A percentile compares a stretch with the other conserved stretches of the same genome.
These are phyloP conservation scores for Phanerotoma sp. DNA, from an alignment of 2,888 invertebrate genomes.

Conservation along the genomic window DNA sequence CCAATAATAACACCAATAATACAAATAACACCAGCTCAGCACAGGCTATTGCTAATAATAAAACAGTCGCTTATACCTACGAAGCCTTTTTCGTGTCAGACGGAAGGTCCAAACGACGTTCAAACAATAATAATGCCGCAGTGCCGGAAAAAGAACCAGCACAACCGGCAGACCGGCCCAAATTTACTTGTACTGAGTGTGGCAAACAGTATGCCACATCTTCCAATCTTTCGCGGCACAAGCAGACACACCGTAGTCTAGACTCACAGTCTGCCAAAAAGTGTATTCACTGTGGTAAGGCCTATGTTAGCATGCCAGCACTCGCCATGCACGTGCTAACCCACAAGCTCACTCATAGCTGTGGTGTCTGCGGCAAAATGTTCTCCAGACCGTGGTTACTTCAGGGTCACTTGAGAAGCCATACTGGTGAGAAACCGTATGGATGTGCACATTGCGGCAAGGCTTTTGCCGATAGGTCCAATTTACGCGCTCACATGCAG, in stretches of 20 bases:
- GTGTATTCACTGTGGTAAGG: slow-evolving; percentile 94
- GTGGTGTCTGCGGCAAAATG: slow-evolving; percentile 90
- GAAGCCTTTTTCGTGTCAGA: slow-evolving; percentile 91
- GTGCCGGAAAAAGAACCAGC: slow-evolving; percentile 52
- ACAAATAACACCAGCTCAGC: too few species aligned
- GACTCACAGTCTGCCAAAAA: slow-evolving; percentile 93
- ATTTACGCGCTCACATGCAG: slow-evolving; percentile 92
- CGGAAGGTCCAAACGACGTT: slow-evolving; percentile 75
- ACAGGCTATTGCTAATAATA: too few species aligned
- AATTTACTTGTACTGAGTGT: slow-evolving; percentile 75
- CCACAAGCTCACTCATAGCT: slow-evolving; percentile 91
- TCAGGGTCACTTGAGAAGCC: slow-evolving; percentile 84
- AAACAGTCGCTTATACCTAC: slow-evolving; percentile 86
- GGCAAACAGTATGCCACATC: slow-evolving; percentile 92
- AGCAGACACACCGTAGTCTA: slow-evolving; percentile 84
- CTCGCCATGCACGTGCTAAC: slow-evolving; percentile 92
- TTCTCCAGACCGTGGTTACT: slow-evolving; percentile 97
- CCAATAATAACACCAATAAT: slow-evolving; percentile 38
- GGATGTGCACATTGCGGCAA: slow-evolving; percentile 93
- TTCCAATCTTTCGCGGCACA: slow-evolving; percentile 85
- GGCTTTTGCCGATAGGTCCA: slow-evolving; percentile 92
- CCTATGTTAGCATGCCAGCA: slow-evolving; percentile 99
- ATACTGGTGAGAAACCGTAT: slow-evolving; percentile 94
- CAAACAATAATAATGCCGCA: slow-evolving; percentile 60
- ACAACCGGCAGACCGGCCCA: slow-evolving; percentile 60